A percentile compares a stretch with the other conserved stretches of the same genome.
Evolutionary conservation across 2,888 invertebrate genomes (phyloP).

Genomic region (Patella caerulea): DNA sequence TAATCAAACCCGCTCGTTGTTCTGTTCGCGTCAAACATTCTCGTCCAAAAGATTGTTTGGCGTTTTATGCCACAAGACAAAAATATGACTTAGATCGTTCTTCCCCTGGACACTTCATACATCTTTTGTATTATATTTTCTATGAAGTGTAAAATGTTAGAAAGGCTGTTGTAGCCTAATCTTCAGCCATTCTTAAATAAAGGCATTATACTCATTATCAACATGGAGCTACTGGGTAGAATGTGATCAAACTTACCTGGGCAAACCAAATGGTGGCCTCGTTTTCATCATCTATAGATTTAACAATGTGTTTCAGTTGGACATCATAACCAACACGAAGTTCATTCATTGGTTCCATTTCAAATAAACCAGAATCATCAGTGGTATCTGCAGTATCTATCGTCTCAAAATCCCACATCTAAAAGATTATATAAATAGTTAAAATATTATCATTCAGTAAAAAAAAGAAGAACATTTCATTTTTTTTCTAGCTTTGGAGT

Average conservation of each 20-base stretch:
- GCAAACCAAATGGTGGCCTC: conserved; percentile 77
- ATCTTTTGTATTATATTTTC: too few relatives aligned
- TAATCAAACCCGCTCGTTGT: too few relatives aligned
- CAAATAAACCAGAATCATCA: conserved; percentile 84
- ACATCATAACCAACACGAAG: conserved; percentile 77
- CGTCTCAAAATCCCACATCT: conserved; percentile 91
- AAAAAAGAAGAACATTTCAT: not conserved
- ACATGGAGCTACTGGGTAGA: too few relatives aligned
- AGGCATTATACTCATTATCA: too few relatives aligned
- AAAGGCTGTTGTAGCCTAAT: too few relatives aligned
- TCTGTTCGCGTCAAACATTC: too few relatives aligned
- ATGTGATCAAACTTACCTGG: conserved; percentile 77
- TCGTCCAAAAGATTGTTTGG: too few relatives aligned
- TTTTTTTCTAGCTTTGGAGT: not conserved
- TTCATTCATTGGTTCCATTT: conserved; percentile 90
- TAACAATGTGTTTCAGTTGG: conserved; percentile 76
- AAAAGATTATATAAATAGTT: conserved; percentile 11
- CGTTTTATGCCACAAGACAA: too few relatives aligned
- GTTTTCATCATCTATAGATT: conserved; percentile 70
- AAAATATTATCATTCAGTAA: not conserved
- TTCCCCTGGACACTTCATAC: too few relatives aligned
- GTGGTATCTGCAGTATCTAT: conserved; percentile 90
- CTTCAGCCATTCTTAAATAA: too few relatives aligned
- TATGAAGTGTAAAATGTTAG: too few relatives aligned
- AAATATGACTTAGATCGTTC: too few relatives aligned